Evolutionary conservation across 2,113 vertebrate species (phyloP).

Genomic region (Tragelaphus buxtoni): DNA sequence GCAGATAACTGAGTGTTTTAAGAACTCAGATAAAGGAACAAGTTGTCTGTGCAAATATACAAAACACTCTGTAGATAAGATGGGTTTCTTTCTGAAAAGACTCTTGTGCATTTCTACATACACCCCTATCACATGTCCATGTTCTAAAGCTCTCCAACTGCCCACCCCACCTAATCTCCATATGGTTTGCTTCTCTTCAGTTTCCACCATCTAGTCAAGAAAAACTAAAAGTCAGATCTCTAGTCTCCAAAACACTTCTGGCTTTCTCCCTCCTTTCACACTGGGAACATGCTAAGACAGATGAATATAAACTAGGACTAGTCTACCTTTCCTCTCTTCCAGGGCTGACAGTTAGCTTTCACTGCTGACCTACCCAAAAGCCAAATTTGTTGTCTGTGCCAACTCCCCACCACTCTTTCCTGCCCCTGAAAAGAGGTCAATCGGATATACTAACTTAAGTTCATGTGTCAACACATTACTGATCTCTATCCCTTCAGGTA

Average conservation of each 20-base stretch:
- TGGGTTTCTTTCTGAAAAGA: not conserved
- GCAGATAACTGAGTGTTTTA: conserved; percentile 39
- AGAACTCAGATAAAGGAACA: conserved; percentile 28
- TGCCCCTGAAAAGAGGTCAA: not conserved
- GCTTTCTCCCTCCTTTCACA: not conserved
- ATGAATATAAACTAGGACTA: not conserved
- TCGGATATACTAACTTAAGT: not conserved
- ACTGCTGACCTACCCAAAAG: not conserved
- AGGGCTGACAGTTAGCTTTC: not conserved
- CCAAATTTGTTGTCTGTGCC: not conserved
- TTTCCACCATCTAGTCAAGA: not conserved
- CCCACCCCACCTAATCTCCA: not conserved
- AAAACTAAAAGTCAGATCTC: not conserved
- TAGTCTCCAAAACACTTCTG: not conserved
- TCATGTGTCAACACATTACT: not conserved
- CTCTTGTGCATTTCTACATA: not conserved
- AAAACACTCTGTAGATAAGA: not conserved
- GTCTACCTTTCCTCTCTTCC: not conserved
- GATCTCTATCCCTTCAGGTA: not conserved
- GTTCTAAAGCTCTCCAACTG: not conserved
- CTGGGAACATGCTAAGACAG: not conserved
- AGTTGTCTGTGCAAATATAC: not conserved
- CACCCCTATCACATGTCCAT: not conserved
- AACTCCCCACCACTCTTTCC: not conserved
- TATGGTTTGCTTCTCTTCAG: not conserved